Evolutionary conservation across 2,888 invertebrate species (phyloP), one percentile per base, ranked within the genome.

Genomic region (Panzeria rudis): DNA sequence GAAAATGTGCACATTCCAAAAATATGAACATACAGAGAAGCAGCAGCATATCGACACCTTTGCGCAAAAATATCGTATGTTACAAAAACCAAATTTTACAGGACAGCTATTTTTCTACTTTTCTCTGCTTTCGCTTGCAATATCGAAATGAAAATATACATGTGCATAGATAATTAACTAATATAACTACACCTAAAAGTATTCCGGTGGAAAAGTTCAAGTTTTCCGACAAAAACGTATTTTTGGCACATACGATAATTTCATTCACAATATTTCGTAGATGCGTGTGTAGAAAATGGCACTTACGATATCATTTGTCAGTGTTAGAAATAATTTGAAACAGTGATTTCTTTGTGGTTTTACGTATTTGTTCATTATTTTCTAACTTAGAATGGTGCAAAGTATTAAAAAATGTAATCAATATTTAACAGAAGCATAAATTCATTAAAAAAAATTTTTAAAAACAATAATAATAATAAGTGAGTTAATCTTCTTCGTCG

Each of bases 121-220:
- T 56, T 59, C 59, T 59, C n/a, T n/a, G n/a, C n/a, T n/a, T n/a
- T n/a, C n/a, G n/a, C n/a, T 59, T 72, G 52, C n/a, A n/a, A n/a
- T n/a, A n/a, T n/a, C 44, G 47, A 72, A 59, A 66, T 66, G 25
- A 59, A 68, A 47, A 32, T 61, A 17, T 73, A 73, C 50, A 73
- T 73, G 73, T 73, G 62, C 47, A 62, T 73, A 52, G 52, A 69
- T 69, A 69, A 69, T 69, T 69, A 66, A 66, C 47, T 64, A 64
- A 64, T 64, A 64, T 52, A 68, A 68, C 38, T 69, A 69, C 69
- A 69, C 17, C 61, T 72, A 61, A 59, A 59, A 54, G 29, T 25
- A 71, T 71, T 72, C 72, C 59, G 17, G 72, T 72, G 72, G 32
- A 72, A 71, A 71, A 50, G n/a, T n/a, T n/a, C n/a, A n/a, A n/a